Percentiles rank a stretch among this genome's conserved stretches.
These are phyloP conservation scores for Pygathrix nemaeus DNA, from an alignment of 2,113 vertebrate species.

Conservation along the genomic window DNA sequence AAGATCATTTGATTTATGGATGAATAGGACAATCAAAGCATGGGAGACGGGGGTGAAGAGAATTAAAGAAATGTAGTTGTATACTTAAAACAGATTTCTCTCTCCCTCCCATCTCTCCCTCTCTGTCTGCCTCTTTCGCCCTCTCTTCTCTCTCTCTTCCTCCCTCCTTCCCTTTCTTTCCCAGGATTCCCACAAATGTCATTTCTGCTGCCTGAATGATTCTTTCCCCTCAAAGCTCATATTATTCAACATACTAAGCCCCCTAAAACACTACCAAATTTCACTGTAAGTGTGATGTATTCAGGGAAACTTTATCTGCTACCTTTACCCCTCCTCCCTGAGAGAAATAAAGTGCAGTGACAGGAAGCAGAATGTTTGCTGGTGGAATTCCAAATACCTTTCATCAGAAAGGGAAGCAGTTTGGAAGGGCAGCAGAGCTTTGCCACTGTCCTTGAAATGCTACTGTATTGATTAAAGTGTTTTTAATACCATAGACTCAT, in stretches of 20 bases:
- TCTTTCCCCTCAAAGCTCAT: neutral
- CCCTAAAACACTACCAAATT: neutral
- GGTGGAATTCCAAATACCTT: neutral
- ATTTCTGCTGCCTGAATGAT: neutral
- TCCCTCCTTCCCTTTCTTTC: neutral
- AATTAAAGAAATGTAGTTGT: neutral
- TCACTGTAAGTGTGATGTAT: neutral
- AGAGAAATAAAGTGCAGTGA: neutral
- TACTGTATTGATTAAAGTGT: neutral
- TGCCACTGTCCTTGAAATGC: neutral
- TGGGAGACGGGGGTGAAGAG: neutral
- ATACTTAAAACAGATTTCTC: neutral
- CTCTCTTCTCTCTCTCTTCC: fast-evolving
- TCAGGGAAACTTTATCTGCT: neutral
- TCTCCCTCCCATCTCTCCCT: neutral
- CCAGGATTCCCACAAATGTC: neutral
- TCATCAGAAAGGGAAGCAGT: neutral
- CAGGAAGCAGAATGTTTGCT: neutral
- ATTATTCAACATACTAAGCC: neutral
- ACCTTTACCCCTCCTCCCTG: neutral
- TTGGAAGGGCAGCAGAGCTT: neutral
- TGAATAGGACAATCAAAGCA: neutral
- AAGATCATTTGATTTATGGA: neutral
- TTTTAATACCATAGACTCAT: neutral
- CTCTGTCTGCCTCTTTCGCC: fast-evolving